Percentiles rank a stretch among this genome's conserved stretches.
These are phyloP conservation scores for Cynopterus brachyotis DNA, from an alignment of 2,113 vertebrate species.

Conservation along the genomic window DNA sequence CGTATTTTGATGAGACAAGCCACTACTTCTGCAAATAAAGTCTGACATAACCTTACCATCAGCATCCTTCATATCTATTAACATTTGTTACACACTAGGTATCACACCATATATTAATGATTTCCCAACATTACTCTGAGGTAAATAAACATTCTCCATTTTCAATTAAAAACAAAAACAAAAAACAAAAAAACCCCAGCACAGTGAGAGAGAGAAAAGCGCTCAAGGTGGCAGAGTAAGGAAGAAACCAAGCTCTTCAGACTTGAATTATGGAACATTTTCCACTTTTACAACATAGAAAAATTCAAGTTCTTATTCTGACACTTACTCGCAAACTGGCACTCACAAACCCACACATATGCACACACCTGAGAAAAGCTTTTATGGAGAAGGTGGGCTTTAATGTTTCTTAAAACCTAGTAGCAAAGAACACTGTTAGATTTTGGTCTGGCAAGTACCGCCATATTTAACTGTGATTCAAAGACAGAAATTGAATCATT, in stretches of 20 bases:
- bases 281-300: background rate
- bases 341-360: background rate
- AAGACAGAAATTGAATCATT: background rate
- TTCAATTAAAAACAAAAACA: background rate
- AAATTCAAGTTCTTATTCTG: background rate
- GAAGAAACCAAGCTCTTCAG: background rate
- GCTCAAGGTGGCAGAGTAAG: background rate
- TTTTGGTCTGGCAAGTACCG: background rate
- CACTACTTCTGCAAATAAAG: background rate
- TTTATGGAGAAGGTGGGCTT: background rate
- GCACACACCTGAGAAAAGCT: background rate
- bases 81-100: background rate
- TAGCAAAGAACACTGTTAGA: background rate
- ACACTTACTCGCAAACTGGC: background rate
- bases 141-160: background rate
- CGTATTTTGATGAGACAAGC: background rate
- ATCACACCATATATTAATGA: background rate
- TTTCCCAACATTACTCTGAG: background rate
- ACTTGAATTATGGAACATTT: background rate
- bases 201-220: background rate
- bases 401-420: background rate
- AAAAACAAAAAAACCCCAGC: background rate
- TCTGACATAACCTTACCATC: background rate
- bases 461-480: background rate
- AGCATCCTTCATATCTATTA: background rate